These are phyloP conservation scores for Eutrigla gurnardus DNA, from an alignment of 2,797 vertebrate genomes.

Conservation along the genomic window DNA sequence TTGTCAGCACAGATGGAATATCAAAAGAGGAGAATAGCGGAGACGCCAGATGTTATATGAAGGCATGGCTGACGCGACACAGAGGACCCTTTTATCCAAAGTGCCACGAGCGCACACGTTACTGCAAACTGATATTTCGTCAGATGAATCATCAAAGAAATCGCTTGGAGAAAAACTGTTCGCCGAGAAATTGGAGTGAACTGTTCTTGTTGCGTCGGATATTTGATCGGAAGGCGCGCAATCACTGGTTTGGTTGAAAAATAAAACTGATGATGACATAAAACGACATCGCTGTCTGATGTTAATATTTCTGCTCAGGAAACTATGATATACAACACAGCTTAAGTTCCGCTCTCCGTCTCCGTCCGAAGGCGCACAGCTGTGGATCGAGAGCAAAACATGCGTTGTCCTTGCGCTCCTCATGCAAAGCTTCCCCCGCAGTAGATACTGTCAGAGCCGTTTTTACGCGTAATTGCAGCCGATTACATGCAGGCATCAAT, in stretches of 20 bases:
- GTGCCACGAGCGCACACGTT: conserved; percentile 1
- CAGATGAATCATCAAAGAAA: neutral
- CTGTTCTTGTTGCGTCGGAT: neutral
- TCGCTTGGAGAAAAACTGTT: neutral
- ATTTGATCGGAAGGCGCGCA: conserved; percentile 5
- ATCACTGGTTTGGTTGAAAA: neutral
- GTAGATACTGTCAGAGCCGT: neutral
- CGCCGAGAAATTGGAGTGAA: neutral
- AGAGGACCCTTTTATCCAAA: conserved; percentile 26
- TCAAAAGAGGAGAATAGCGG: neutral
- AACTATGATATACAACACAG: neutral
- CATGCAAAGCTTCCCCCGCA: conserved; percentile 1
- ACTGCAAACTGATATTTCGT: neutral
- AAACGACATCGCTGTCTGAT: neutral
- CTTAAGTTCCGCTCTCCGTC: conserved; percentile 25
- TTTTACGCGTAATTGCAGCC: neutral
- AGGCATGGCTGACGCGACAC: neutral
- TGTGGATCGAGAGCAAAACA: conserved; percentile 24
- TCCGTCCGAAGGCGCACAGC: conserved; percentile 22
- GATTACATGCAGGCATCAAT: neutral
- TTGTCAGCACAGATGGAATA: neutral
- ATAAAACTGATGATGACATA: neutral
- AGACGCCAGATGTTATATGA: neutral
- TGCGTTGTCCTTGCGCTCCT: conserved; percentile 10
- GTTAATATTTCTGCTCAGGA: neutral